phyloP scores from a whole-genome alignment of 1,140 invertebrate genomes.

The Pararge aegeria region DNA sequence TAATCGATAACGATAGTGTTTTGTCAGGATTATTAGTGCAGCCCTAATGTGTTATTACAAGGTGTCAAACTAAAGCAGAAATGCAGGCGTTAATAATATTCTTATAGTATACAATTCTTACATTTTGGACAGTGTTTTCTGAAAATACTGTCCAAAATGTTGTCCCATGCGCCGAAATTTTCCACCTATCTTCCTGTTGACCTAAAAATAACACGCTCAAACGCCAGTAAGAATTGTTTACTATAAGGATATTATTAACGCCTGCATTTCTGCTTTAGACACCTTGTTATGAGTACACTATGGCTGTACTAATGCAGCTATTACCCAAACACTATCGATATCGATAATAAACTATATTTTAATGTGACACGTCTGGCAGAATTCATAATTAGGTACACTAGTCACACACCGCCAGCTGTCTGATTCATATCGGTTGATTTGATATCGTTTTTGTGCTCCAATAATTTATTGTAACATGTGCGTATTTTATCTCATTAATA shows the following conservation, averaged over 20 bases:
- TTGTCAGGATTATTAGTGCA: not conserved
- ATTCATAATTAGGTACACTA: too few species aligned
- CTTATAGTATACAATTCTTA: constrained; percentile 63
- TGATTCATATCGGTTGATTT: not conserved
- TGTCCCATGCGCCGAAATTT: not conserved
- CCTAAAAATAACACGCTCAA: constrained; percentile 61
- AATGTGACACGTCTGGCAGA: too few species aligned
- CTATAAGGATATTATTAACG: constrained; percentile 46
- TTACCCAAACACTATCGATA: not conserved
- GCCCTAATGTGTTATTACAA: not conserved
- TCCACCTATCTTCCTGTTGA: constrained; percentile 54
- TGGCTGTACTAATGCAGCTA: not conserved
- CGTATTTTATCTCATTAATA: not conserved
- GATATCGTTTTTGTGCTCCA: not conserved
- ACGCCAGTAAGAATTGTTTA: constrained; percentile 60
- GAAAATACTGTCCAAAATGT: not conserved
- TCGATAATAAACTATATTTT: too few species aligned
- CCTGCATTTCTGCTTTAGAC: constrained; percentile 15
- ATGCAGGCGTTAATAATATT: constrained; percentile 39
- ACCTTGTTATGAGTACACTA: not conserved
- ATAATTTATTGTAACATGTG: not conserved
- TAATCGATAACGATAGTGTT: not conserved
- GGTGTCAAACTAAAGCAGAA: constrained; percentile 6
- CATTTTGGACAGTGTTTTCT: constrained; percentile 2
- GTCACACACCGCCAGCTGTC: too few species aligned